Percentiles rank a stretch among this genome's conserved stretches.
Conservation (phyloP, 2,888 invertebrate species). For the Melieria crassipennis region DNA sequence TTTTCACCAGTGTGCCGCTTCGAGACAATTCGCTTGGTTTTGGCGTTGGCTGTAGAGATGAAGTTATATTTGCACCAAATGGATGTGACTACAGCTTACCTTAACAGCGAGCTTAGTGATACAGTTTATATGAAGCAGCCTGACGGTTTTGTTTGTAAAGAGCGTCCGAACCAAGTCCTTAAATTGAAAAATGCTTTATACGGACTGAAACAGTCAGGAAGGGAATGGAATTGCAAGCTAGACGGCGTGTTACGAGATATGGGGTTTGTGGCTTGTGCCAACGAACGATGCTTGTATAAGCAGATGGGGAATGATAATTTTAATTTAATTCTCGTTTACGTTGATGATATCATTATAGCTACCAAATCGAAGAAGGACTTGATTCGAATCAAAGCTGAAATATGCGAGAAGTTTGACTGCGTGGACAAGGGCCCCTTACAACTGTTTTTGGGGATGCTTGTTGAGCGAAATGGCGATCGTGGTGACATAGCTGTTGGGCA, state of each 20-base stretch:
- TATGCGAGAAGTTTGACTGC: conserved; percentile 11
- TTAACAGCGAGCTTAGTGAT: conserved; percentile 34
- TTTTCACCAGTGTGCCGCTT: conserved; percentile 40
- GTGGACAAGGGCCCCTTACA: conserved; percentile 29
- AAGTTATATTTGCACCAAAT: conserved; percentile 31
- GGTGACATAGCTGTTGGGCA: conserved; percentile 36
- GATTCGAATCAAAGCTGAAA: conserved; percentile 17
- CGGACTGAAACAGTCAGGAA: conserved; percentile 29
- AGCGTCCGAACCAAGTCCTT: conserved; percentile 36
- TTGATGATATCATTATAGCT: conserved; percentile 39
- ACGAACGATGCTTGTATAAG: conserved; percentile 18
- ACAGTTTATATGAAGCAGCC: conserved; percentile 28
- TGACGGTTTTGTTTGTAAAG: conserved; percentile 1
- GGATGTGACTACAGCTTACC: conserved; percentile 37
- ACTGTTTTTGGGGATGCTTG: conserved; percentile 37
- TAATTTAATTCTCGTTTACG: conserved; percentile 34
- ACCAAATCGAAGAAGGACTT: conserved; percentile 29
- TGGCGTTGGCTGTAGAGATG: conserved; percentile 28
- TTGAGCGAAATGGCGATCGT: conserved; percentile 36
- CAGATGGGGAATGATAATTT: conserved; percentile 26
- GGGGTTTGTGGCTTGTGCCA: conserved; percentile 32
- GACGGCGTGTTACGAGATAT: conserved; percentile 25
- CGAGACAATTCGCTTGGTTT: conserved; percentile 39
- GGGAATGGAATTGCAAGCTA: conserved; percentile 39
- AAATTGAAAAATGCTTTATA: conserved; percentile 44